Base-by-base conservation (phyloP, 2,797 vertebrate species). In the Typhlichthys subterraneus region DNA sequence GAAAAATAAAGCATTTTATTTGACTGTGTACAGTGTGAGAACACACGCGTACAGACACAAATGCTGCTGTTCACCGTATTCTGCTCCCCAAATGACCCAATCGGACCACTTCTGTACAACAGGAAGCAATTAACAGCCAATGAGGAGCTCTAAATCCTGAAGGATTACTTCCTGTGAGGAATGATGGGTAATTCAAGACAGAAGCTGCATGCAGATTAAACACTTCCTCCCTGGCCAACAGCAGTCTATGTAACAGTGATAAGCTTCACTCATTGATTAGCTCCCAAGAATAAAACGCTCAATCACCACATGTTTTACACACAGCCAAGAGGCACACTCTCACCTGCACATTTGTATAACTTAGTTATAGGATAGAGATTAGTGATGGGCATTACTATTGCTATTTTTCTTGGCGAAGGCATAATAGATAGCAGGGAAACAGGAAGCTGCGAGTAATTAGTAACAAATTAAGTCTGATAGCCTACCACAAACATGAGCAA, bases 101-200 rank as follows among this genome's bases (percentile, higher is more conserved):
- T 85, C 74, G 61, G 65, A 62, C 72, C 73, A 77, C 81, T 86
- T 86, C 72, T 77, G 75, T 85, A 73, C 79, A 85, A 89, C 77
- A 87, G 88, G 89, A 91, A 91, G 86, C 87, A 87, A 90, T 90
- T 88, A 88, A 86, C 82, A 81, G 78, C 82, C 86, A 88, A 85
- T 88, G 85, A 86, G 86, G 83, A 84, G 79, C 86, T 86, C 78
- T 80, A 76, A 84, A 77, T 85, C 85, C 84, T 86, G 81, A 87
- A 73, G 87, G 88, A 89, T 85, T 79, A 80, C 84, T 89, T 91
- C 89, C 88, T 89, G 85, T 87, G 81, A 76, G 72, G 88, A 91
- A 87, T 81, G 87, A 89, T 88, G 83, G 85, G 84, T 89, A 87
- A 88, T 87, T 87, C 84, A 86, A 87, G 86, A 86, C 87, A 89